Percentiles rank a stretch among this genome's conserved stretches.
These are phyloP conservation scores for Dendrolimus punctatus DNA, from an alignment of 1,140 invertebrate species.

Conservation along the genomic window DNA sequence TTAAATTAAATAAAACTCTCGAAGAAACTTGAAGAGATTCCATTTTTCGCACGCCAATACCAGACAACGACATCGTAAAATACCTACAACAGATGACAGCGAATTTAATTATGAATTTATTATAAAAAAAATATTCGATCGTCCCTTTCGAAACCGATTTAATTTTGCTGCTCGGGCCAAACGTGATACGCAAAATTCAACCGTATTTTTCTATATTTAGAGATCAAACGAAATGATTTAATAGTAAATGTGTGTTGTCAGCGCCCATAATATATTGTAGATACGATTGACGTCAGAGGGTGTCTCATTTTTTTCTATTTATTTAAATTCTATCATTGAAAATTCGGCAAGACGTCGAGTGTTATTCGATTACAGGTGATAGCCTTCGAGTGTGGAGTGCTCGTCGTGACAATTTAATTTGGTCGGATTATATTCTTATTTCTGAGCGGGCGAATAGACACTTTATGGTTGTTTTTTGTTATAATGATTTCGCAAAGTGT, in stretches of 20 bases:
- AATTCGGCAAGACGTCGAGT: constrained; percentile 47
- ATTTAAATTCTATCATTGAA: constrained; percentile 49
- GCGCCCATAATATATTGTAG: constrained; percentile 54
- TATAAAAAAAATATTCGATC: constrained; percentile 54
- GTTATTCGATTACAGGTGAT: constrained; percentile 41
- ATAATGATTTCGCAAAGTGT: too few species aligned
- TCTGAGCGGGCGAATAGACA: too few species aligned
- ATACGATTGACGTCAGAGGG: constrained; percentile 55
- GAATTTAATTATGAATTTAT: constrained; percentile 70
- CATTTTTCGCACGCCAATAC: constrained; percentile 62
- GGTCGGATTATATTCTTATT: constrained; percentile 12
- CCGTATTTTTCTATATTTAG: constrained; percentile 11
- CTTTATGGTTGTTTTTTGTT: too few species aligned
- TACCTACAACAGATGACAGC: constrained; percentile 60
- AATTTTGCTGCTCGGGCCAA: constrained; percentile 12
- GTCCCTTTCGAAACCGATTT: constrained; percentile 47
- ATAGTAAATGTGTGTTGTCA: constrained; percentile 10
- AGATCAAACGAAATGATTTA: not conserved
- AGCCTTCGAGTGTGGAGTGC: constrained; percentile 26
- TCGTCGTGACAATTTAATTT: constrained; percentile 30
- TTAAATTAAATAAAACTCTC: constrained; percentile 59
- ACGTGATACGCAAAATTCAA: constrained; percentile 22
- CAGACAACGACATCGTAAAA: constrained; percentile 52
- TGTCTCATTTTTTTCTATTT: constrained; percentile 48
- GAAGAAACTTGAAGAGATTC: constrained; percentile 44